Evolutionary conservation across 2,888 invertebrate species (phyloP).

Genomic region (Leptopilina syphax): DNA sequence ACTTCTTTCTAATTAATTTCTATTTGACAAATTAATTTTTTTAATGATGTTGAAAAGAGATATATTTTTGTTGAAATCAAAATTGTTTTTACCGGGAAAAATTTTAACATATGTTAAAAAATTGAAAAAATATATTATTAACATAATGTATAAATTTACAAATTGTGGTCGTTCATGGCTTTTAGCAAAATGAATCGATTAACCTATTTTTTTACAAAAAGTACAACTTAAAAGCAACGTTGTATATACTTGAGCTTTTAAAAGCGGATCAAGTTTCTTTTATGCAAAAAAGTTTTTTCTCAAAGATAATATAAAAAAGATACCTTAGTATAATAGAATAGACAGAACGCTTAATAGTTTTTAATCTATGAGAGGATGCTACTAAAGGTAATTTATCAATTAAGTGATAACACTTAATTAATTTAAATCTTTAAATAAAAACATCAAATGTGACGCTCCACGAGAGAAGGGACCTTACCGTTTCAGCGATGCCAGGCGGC

Average conservation of each 20-base stretch:
- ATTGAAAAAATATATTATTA: neutral
- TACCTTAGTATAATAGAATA: too few species aligned
- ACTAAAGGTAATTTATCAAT: too few species aligned
- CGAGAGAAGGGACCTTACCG: too few species aligned
- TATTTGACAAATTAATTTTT: neutral
- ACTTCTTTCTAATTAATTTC: too few species aligned
- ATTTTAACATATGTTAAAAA: neutral
- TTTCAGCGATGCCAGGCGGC: too few species aligned
- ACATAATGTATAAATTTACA: neutral
- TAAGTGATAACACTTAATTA: too few species aligned
- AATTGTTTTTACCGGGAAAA: neutral
- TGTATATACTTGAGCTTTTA: neutral
- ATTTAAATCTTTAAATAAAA: too few species aligned
- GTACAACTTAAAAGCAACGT: neutral
- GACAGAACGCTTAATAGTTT: too few species aligned
- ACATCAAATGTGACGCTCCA: too few species aligned
- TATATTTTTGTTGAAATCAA: too few species aligned
- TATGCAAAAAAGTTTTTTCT: neutral
- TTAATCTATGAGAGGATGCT: too few species aligned
- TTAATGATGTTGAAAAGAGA: too few species aligned
- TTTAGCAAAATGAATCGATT: conserved; percentile 3
- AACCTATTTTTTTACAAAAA: neutral
- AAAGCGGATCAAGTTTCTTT: neutral
- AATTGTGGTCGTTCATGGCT: neutral
- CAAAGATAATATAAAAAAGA: neutral